Evolutionary conservation across 2,113 vertebrate species (phyloP).

Genomic region (Delphinapterus leucas): DNA sequence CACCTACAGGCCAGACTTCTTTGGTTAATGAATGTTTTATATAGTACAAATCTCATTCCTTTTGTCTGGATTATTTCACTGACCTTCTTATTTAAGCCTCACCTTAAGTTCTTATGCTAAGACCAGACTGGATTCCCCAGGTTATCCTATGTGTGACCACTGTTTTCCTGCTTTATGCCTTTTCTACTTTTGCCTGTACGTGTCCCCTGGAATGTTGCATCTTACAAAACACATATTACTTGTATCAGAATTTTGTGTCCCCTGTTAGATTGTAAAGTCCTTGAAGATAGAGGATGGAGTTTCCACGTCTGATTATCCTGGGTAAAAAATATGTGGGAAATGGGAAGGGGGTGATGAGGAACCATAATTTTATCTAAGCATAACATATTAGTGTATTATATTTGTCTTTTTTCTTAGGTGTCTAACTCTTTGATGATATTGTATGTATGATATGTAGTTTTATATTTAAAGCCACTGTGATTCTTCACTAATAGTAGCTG

Average conservation of each 20-base stretch:
- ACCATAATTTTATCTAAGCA: neutral
- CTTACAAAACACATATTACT: neutral
- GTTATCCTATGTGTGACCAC: neutral
- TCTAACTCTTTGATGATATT: neutral
- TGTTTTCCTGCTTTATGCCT: neutral
- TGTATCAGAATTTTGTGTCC: neutral
- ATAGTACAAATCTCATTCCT: neutral
- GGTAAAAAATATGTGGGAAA: neutral
- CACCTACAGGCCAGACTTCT: neutral
- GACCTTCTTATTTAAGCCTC: neutral
- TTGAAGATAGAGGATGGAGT: neutral
- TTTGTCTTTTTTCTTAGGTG: neutral
- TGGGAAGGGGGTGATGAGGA: neutral
- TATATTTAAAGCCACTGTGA: neutral
- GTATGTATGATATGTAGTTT: neutral
- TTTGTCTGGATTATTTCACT: neutral
- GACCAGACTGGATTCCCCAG: neutral
- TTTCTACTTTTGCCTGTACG: neutral
- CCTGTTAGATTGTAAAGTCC: neutral
- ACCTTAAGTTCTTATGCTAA: neutral
- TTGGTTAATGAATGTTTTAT: slow-evolving; percentile 9
- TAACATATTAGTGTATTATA: neutral
- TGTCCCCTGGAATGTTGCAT: neutral
- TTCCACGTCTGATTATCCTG: neutral
- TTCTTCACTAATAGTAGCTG: neutral